phyloP scores from a whole-genome alignment of 2,113 vertebrate genomes.

The Brachyistius frenatus region DNA sequence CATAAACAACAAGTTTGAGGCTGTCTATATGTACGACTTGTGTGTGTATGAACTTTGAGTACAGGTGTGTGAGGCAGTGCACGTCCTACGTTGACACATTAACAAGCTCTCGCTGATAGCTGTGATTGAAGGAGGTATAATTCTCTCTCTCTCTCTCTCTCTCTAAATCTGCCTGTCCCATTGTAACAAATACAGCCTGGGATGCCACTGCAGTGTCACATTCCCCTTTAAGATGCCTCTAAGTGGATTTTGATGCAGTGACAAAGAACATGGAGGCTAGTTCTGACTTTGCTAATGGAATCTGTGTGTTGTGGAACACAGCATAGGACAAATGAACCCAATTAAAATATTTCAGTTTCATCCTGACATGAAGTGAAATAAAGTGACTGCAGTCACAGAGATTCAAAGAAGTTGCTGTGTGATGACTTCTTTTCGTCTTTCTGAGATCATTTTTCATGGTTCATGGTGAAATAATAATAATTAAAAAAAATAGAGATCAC shows the following conservation, averaged over 20 bases:
- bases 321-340: constrained; percentile 2
- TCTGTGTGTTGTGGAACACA: constrained; percentile 31
- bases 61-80: constrained; percentile 12
- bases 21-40: background rate
- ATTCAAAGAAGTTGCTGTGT: too few relatives aligned
- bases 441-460: too few relatives aligned
- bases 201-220: constrained; percentile 47
- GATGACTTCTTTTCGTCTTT: too few relatives aligned
- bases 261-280: constrained; percentile 29
- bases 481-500: too few relatives aligned
- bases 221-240: constrained; percentile 36
- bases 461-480: too few relatives aligned
- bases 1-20: background rate
- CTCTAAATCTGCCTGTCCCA: constrained; percentile 10
- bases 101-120: constrained; percentile 37
- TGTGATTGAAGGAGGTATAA: constrained; percentile 59
- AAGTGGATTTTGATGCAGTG: constrained; percentile 61
- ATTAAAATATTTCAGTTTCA: background rate
- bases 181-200: constrained; percentile 33
- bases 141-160: constrained; percentile 21
- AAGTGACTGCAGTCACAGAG: too few relatives aligned
- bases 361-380: too few relatives aligned
- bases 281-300: constrained; percentile 55
- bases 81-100: constrained; percentile 54
- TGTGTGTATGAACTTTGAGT: background rate